Conservation (phyloP, 2,113 vertebrate species). For the Tetrax tetrax region DNA sequence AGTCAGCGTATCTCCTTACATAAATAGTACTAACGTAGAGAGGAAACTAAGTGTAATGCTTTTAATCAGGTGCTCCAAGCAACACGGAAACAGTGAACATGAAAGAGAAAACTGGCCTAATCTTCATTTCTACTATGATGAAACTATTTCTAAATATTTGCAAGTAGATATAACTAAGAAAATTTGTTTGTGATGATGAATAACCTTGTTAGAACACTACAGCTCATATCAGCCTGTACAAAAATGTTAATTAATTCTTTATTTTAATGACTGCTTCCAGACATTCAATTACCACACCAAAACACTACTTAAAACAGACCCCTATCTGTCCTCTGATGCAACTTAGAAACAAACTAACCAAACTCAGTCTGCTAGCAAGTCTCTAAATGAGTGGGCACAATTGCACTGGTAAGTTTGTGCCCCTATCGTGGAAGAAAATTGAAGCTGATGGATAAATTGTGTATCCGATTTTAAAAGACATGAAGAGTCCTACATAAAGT, state of each 20-base stretch:
- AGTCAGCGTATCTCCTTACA: background rate
- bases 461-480: background rate
- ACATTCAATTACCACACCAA: background rate
- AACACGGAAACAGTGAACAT: background rate
- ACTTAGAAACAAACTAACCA: background rate
- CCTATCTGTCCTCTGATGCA: background rate
- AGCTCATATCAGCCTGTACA: background rate
- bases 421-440: background rate
- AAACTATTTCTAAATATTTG: background rate
- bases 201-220: background rate
- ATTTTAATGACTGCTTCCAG: background rate
- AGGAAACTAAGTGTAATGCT: background rate
- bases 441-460: accelerated
- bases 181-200: background rate
- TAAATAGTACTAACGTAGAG: constrained; percentile 24
- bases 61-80: background rate
- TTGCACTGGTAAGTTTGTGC: background rate
- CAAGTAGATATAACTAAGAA: background rate
- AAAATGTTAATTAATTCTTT: background rate
- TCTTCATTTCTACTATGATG: background rate
- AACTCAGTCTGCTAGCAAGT: background rate
- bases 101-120: background rate
- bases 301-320: background rate
- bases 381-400: background rate
- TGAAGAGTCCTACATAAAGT: background rate